A percentile compares a stretch with the other conserved stretches of the same genome.
Evolutionary conservation across 64 coral and sea anemone species (phyloP).

Genomic region (Anthopleura sola): DNA sequence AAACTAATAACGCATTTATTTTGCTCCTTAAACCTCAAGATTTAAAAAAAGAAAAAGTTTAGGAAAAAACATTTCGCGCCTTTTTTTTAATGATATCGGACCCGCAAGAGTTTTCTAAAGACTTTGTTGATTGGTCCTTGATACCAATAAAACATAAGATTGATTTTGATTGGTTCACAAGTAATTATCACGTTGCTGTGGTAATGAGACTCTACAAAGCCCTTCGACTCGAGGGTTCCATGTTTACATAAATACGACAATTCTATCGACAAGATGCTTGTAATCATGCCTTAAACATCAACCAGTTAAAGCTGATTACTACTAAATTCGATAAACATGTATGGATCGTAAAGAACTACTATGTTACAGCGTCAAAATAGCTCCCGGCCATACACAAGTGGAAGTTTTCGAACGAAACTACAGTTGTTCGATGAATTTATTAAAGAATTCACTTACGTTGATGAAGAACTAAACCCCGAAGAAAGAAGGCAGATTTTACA

Average conservation of each 20-base stretch:
- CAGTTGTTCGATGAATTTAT: conserved; percentile 88
- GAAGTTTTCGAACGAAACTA: conserved; percentile 87
- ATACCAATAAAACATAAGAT: conserved; percentile 31
- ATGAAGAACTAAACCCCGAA: conserved; percentile 95
- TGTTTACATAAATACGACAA: conserved; percentile 3
- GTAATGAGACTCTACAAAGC: conserved; percentile 28
- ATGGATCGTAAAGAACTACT: neutral
- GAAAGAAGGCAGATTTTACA: conserved; percentile 88
- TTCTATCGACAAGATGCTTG: too few relatives aligned
- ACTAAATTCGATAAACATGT: neutral
- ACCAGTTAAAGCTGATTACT: neutral
- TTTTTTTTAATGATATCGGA: neutral
- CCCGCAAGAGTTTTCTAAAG: too few relatives aligned
- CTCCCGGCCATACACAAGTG: conserved; percentile 86
- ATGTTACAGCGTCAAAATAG: conserved; percentile 53
- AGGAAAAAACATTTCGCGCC: neutral
- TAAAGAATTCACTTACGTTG: conserved; percentile 95
- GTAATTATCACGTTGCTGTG: conserved; percentile 58
- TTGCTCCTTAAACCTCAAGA: too few relatives aligned
- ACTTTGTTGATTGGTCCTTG: conserved; percentile 8
- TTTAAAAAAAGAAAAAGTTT: too few relatives aligned
- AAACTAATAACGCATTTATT: too few relatives aligned
- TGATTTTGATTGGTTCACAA: conserved; percentile 48
- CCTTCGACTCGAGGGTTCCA: neutral
- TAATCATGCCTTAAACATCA: neutral